Base-by-base conservation (phyloP, 2,113 vertebrate species). In the Mormyrus lacerda region DNA sequence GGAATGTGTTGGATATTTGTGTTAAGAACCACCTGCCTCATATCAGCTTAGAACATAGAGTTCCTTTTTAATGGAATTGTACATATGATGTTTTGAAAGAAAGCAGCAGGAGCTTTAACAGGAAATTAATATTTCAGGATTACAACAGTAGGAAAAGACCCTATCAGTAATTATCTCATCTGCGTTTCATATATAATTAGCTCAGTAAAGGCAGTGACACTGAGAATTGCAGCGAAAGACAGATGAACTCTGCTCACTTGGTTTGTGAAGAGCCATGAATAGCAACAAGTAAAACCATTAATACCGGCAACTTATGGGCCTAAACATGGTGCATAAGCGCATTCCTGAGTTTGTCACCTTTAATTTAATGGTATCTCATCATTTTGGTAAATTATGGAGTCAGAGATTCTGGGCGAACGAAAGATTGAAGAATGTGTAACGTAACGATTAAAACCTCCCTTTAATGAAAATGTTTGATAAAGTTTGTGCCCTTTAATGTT, bases 151-250 rank as follows among this genome's bases (percentile, higher is more conserved):
- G 24, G 39, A 42, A 31, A n/a, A 35, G 27, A 19, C 44, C 31
- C 91, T 94, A 92, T 93, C 93, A 92, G 91, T 95, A 94, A 93
- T 90, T 91, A 88, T 89, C 90, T 91, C 93, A 83, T 93, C 94
- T 48, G 50, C 7, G 61, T 94, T 94, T 93, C 92, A 95, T 93
- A 93, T 93, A 93, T 95, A 95, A 96, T 95, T 95, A 95, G 94
- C 94, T 76, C 90, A 48, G 95, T 92, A 95, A 95, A 96, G 89
- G 91, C 90, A 91, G 89, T 15, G 88, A 48, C 87, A 93, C 90
- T 92, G 82, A 42, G 50, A 91, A 93, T 93, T 90, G 89, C 91
- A 92, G 83, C 88, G 88, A 91, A 91, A 91, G 9, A 0, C 85
- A 93, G 91, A 93, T 91, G 92, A 92, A 69, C 39, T 24, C 3